A percentile compares a stretch with the other conserved stretches of the same genome.
Conservation (phyloP, 2,888 invertebrate genomes). For the Serripes groenlandicus region DNA sequence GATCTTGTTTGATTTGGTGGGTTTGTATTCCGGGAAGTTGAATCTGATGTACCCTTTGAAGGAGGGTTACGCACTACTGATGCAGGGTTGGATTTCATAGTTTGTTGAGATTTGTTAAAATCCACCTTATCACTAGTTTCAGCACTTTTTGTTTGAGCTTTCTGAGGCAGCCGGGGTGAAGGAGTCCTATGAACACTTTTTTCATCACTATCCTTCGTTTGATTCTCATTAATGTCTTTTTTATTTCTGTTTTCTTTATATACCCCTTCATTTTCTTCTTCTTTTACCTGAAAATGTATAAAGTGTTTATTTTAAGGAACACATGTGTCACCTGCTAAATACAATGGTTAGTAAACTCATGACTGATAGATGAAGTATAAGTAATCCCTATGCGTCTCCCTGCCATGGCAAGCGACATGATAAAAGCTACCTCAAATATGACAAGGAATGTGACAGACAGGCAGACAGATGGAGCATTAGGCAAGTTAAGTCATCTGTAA, state of each 20-base stretch:
- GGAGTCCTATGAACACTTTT: conserved; percentile 33
- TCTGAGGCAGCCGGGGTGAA: conserved; percentile 4
- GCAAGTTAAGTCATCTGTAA: too few relatives aligned
- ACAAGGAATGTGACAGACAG: too few relatives aligned
- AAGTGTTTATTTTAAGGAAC: too few relatives aligned
- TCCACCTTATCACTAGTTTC: conserved; percentile 36
- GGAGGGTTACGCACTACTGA: conserved; percentile 16
- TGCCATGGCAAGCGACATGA: too few relatives aligned
- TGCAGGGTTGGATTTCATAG: conserved; percentile 35
- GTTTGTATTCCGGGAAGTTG: not conserved
- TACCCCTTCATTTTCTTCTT: not conserved
- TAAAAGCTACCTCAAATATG: too few relatives aligned
- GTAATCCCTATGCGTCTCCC: too few relatives aligned
- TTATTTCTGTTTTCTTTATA: conserved; percentile 12
- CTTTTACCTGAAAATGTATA: conserved; percentile 17
- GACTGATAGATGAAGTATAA: too few relatives aligned
- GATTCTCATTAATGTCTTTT: conserved; percentile 60
- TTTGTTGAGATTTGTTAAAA: conserved; percentile 42
- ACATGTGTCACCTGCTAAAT: too few relatives aligned
- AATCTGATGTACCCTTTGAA: not conserved
- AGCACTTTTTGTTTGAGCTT: conserved; percentile 50
- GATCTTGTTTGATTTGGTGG: conserved; percentile 1
- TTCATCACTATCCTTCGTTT: conserved; percentile 19
- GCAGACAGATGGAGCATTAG: too few relatives aligned
- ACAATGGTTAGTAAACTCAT: too few relatives aligned